phyloP scores from a whole-genome alignment of 1,140 invertebrate species.

The Dermatophagoides farinae region DNA sequence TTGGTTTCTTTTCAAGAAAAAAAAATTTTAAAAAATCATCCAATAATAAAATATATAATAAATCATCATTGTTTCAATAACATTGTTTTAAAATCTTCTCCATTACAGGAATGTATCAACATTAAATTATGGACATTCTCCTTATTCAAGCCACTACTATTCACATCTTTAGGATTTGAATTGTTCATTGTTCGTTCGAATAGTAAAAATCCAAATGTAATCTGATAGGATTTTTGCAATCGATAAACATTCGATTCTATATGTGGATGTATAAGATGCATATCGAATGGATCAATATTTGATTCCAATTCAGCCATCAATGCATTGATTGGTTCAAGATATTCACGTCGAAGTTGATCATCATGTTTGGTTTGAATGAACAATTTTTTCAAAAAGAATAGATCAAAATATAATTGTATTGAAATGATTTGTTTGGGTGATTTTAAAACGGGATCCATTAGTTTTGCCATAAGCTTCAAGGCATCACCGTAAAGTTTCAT shows the following conservation, averaged over 20 bases:
- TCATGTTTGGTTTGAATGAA: neutral
- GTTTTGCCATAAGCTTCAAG: neutral
- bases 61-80: neutral
- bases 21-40: too few species aligned
- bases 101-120: neutral
- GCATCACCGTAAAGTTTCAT: neutral
- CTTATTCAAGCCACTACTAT: neutral
- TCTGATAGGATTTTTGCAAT: neutral
- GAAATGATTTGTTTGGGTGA: conserved; percentile 4
- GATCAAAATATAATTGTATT: conserved; percentile 10
- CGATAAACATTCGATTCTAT: neutral
- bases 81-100: neutral
- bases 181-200: neutral
- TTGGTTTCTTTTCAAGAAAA: too few species aligned
- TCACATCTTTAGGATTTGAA: neutral
- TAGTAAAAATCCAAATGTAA: conserved; percentile 9
- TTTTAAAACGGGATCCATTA: neutral
- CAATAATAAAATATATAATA: neutral
- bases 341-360: neutral
- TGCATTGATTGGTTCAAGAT: neutral
- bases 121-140: neutral
- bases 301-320: neutral
- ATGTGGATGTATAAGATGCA: conserved; percentile 9
- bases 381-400: conserved; percentile 6
- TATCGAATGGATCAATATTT: conserved; percentile 12